Conservation (phyloP, 2,113 vertebrate genomes). For the Channa maculata region DNA sequence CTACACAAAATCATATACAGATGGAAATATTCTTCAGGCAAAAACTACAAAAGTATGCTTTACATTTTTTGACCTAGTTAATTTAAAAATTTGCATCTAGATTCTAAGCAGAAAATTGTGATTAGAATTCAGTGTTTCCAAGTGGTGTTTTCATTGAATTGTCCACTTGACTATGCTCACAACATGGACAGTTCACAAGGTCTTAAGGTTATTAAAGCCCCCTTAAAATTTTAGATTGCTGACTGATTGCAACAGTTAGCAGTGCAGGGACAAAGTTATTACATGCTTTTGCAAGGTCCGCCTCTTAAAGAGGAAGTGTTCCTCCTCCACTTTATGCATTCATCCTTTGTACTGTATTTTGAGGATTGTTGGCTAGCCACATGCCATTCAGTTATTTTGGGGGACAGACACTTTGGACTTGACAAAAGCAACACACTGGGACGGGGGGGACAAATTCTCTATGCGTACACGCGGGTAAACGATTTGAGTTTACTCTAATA, state of each 20-base stretch:
- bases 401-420: conserved; percentile 9
- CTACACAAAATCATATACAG: too few species aligned
- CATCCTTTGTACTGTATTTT: not conserved
- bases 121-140: too few species aligned
- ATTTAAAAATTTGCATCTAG: too few species aligned
- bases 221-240: not conserved
- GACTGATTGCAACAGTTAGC: conserved; percentile 29
- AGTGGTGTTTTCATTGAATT: too few species aligned
- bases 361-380: not conserved
- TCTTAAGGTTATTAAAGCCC: not conserved
- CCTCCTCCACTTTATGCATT: not conserved
- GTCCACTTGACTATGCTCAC: not conserved
- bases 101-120: too few species aligned
- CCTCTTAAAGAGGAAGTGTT: conserved; percentile 48
- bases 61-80: too few species aligned
- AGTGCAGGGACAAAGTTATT: conserved; percentile 33
- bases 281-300: conserved; percentile 11
- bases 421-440: conserved; percentile 4
- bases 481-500: too few species aligned
- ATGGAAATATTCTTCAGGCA: too few species aligned
- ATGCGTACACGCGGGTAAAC: too few species aligned
- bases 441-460: not conserved
- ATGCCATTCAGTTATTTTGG: conserved; percentile 18
- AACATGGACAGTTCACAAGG: too few species aligned
- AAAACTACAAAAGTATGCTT: too few species aligned